Base-by-base conservation (phyloP, 2,797 vertebrate species). In the Helicolenus hilgendorfi region DNA sequence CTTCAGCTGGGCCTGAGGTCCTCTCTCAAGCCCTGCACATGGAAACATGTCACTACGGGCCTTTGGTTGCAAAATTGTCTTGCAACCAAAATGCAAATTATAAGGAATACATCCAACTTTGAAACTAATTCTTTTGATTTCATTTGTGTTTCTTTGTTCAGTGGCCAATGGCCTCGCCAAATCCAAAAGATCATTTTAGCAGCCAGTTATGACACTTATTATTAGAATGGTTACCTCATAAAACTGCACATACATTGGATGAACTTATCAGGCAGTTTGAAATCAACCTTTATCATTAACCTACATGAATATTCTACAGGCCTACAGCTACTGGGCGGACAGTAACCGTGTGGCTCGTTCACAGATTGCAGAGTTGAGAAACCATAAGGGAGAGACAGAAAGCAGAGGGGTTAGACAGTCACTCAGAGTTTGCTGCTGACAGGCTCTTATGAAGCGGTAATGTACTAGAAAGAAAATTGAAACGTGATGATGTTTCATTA, bases 381-480 rank as follows among this genome's bases (percentile, higher is more conserved):
- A 36, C 18, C 53, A 1, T 56, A 10, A 58, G 49, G 6, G 68
- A 33, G 4, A 62, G 41, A 73, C 5, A 22, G 20, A 67, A 27
- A 63, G 70, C 53, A 18, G 7, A 8, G 41, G 2, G 9, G 49
- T 65, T 53, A 60, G 10, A 49, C 62, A 85, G 73, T 59, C 70
- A 56, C 72, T 77, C 65, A 35, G 20, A 58, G 35, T 29, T 49
- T 60, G 68, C 41, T 68, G 77, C 65, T 78, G 67, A 71, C 53
- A 55, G 29, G 58, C 72, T 58, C 18, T 35, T 49, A 38, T 58
- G 65, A 9, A 41, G 29, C 7, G 2, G 73, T 76, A 49, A 89
- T 79, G 75, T 74, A 70, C 35, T 18, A 58, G 27, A 75, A 56
- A 83, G 63, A 80, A 81, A 84, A 89, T 3, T 55, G 53, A 73